phyloP scores from a whole-genome alignment of 2,113 vertebrate species.

The Protobothrops mucrosquamatus region DNA sequence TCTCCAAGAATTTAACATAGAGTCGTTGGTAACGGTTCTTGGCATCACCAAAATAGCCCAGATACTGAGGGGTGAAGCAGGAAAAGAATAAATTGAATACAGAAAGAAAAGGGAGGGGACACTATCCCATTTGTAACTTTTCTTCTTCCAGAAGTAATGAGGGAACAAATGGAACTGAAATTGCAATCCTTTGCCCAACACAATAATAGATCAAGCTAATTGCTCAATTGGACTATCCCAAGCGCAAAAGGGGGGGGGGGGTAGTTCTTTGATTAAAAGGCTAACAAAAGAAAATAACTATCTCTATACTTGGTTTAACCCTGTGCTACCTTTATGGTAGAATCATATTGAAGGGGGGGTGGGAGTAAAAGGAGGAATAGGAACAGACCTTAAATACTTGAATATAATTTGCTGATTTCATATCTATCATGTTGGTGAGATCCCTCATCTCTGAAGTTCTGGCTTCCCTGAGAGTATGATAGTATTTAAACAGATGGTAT shows the following conservation, averaged over 20 bases:
- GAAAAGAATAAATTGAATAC: background rate
- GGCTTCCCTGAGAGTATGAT: background rate
- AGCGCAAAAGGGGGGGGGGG: background rate
- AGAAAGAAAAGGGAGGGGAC: background rate
- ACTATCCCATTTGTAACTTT: background rate
- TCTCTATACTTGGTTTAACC: no score
- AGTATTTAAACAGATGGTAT: background rate
- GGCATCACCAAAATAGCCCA: conserved; percentile 89
- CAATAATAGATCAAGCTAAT: background rate
- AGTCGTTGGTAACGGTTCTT: conserved; percentile 90
- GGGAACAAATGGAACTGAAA: background rate
- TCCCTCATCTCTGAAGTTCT: background rate
- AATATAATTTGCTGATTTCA: background rate
- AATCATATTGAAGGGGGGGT: no score
- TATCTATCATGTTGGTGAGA: background rate
- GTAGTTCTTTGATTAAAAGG: background rate
- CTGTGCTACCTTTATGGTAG: no score
- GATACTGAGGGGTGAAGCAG: conserved; percentile 71
- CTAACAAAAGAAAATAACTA: background rate
- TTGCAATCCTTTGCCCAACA: background rate
- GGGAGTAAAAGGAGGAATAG: background rate
- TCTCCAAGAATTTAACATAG: conserved; percentile 92
- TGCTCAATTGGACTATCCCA: background rate
- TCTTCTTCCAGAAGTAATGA: background rate
- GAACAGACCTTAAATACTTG: background rate